A percentile compares a stretch with the other conserved stretches of the same genome.
These are phyloP conservation scores for Pollicipes pollicipes DNA, from an alignment of 1,140 invertebrate genomes.

Conservation along the genomic window DNA sequence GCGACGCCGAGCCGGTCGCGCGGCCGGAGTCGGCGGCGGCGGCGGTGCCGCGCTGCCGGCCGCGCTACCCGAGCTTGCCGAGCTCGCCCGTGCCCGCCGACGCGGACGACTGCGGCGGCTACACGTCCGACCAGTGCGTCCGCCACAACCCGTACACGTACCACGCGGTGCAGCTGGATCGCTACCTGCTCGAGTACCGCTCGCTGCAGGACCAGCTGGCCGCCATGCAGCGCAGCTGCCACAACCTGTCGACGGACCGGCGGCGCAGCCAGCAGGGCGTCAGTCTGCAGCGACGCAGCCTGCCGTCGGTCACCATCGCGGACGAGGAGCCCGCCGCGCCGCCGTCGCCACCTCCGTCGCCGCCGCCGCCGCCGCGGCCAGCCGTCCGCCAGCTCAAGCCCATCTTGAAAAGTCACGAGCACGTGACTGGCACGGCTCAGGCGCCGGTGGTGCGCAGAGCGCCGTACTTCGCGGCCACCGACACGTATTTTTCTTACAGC, in stretches of 20 bases:
- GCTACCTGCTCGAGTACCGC: conserved; percentile 54
- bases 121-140: not conserved
- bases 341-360: too few relatives aligned
- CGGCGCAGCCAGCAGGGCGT: too few relatives aligned
- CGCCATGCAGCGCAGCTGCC: conserved; percentile 43
- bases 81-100: not conserved
- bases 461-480: not conserved
- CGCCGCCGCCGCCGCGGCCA: too few relatives aligned
- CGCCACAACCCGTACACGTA: conserved; percentile 42
- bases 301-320: not conserved
- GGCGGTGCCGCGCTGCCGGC: too few relatives aligned
- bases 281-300: not conserved
- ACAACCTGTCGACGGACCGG: not conserved
- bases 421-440: not conserved
- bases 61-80: not conserved
- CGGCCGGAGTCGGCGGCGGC: too few relatives aligned
- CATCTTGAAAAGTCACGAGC: not conserved
- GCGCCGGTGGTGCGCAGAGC: too few relatives aligned
- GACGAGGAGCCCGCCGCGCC: not conserved
- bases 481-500: not conserved
- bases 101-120: too few relatives aligned
- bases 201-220: conserved; percentile 50
- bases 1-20: not conserved
- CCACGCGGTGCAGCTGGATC: conserved; percentile 51
- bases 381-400: not conserved